Conservation (phyloP, 2,888 invertebrate genomes). For the Laspeyria flexula region DNA sequence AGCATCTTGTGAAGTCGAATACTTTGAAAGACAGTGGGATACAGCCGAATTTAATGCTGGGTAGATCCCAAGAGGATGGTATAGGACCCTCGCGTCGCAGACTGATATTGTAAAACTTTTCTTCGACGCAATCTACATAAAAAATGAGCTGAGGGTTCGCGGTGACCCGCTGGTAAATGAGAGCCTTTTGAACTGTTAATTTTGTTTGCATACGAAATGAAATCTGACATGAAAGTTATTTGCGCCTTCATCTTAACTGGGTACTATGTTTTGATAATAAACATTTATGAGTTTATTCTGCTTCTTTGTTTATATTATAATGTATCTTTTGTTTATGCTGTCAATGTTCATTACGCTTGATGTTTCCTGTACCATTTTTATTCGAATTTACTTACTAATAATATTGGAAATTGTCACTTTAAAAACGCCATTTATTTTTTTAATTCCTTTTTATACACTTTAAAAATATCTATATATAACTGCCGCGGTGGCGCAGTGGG, state of each 20-base stretch:
- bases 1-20: constrained; percentile 64
- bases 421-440: too few species aligned
- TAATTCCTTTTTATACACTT: too few species aligned
- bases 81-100: constrained; percentile 65
- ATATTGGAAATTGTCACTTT: too few species aligned
- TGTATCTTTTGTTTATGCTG: constrained; percentile 9
- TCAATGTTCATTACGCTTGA: neutral
- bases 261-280: constrained; percentile 50
- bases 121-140: constrained; percentile 84
- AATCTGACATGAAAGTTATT: constrained; percentile 79
- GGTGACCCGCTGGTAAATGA: constrained; percentile 83
- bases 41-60: constrained; percentile 74
- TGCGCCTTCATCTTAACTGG: constrained; percentile 63
- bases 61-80: constrained; percentile 62
- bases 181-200: constrained; percentile 83
- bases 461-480: too few species aligned
- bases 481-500: too few species aligned
- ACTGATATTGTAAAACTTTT: constrained; percentile 84
- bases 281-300: constrained; percentile 37
- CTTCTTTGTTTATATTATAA: constrained; percentile 29
- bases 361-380: too few species aligned
- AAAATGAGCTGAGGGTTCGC: constrained; percentile 80
- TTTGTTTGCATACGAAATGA: constrained; percentile 82
- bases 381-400: too few species aligned
- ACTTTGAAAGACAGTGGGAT: constrained; percentile 61